These are phyloP conservation scores for Bombyx mandarina DNA, from an alignment of 1,140 invertebrate genomes.

Conservation along the genomic window DNA sequence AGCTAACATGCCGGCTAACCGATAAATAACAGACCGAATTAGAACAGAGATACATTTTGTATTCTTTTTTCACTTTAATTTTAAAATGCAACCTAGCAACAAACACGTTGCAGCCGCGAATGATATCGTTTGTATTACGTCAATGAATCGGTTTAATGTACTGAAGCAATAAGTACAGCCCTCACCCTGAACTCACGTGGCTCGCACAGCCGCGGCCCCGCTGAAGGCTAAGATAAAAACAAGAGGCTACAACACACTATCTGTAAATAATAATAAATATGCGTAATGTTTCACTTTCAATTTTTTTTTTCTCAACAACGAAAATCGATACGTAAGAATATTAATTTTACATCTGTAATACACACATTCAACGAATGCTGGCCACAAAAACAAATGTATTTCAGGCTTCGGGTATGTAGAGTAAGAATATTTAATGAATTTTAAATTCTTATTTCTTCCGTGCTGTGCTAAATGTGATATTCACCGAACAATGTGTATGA, in stretches of 20 bases:
- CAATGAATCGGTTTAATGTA: slow-evolving; percentile 57
- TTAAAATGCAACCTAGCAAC: slow-evolving; percentile 16
- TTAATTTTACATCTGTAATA: no score
- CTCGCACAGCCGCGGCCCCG: slow-evolving; percentile 28
- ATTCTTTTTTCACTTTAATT: not conserved
- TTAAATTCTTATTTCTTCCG: not conserved
- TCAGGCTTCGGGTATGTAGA: no score
- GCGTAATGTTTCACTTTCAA: slow-evolving; percentile 27
- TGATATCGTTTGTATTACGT: slow-evolving; percentile 45
- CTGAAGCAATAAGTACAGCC: slow-evolving; percentile 54
- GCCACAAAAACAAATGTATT: no score
- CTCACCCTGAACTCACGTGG: slow-evolving; percentile 48
- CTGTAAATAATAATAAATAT: slow-evolving; percentile 20
- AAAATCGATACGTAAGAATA: not conserved
- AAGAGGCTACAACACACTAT: slow-evolving; percentile 13
- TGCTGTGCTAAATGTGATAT: not conserved
- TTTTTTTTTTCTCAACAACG: slow-evolving; percentile 2
- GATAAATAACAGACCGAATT: slow-evolving; percentile 5
- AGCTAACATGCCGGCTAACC: slow-evolving; percentile 17
- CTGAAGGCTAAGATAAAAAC: slow-evolving; percentile 30
- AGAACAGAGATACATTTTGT: slow-evolving; percentile 4
- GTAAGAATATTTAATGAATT: no score
- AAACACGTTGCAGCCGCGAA: slow-evolving; percentile 9
- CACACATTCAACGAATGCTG: no score
- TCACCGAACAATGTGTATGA: not conserved